Percentiles rank a stretch among this genome's conserved stretches.
These are phyloP conservation scores for Rhynchonycteris naso DNA, from an alignment of 2,797 vertebrate species.

Conservation along the genomic window DNA sequence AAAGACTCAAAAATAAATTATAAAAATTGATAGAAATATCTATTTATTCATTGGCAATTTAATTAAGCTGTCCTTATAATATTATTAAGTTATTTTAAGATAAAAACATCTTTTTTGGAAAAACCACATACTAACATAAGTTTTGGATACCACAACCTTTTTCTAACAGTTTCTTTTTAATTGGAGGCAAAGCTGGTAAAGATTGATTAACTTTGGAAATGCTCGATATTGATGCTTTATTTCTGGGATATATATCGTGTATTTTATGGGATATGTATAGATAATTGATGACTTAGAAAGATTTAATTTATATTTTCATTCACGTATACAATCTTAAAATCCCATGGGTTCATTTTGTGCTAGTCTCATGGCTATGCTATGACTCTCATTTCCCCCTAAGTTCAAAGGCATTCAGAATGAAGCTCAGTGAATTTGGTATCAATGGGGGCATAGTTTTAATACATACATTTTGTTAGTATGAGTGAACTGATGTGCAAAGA, in stretches of 20 bases:
- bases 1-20: not conserved
- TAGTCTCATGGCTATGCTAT: not conserved
- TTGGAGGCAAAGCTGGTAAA: not conserved
- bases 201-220: not conserved
- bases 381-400: not conserved
- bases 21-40: not conserved
- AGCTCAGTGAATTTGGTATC: not conserved
- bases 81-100: not conserved
- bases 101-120: not conserved
- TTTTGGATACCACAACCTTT: conserved; percentile 5
- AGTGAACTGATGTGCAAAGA: not conserved
- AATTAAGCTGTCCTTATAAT: not conserved
- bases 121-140: not conserved
- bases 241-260: not conserved
- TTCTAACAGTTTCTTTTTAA: not conserved
- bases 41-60: not conserved
- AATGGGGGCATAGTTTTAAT: not conserved
- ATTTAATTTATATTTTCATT: conserved; percentile 25
- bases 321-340: not conserved
- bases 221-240: not conserved
- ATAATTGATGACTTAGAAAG: not conserved
- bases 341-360: not conserved
- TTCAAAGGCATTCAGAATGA: conserved; percentile 4
- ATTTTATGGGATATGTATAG: not conserved
- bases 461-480: not conserved